Base-by-base conservation (phyloP, 2,888 invertebrate genomes). In the Lasius fuliginosus region DNA sequence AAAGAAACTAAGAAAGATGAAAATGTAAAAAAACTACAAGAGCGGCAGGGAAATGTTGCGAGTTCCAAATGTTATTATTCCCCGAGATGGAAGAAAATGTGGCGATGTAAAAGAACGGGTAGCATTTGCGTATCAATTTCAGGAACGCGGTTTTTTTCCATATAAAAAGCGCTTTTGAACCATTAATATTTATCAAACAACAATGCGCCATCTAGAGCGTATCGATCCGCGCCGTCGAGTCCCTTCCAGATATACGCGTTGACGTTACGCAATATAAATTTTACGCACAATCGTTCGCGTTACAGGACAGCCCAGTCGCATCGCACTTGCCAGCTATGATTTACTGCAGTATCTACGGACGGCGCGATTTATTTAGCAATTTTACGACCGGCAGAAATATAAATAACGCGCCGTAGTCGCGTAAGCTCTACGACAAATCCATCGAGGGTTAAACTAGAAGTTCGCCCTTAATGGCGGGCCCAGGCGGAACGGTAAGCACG, bases 401-500 rank as follows among this genome's bases (percentile, higher is more conserved):
- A 68, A 77, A 77, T 77, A 77, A 68, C 42, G 42, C 68, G 12
- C 15, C 30, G n/a, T n/a, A 68, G 42, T 58, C 40, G 6, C 30
- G 56, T 68, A 77, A 77, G 15, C 58, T 15, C 30, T 42, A 68
- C 82, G 86, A 88, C 88, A 88, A 86, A 86, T 88, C 88, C 86
- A 88, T 86, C 76, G 67, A 65, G 74, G 77, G 69, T 81, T 81
- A 84, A 86, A 82, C 82, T 58, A 53, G 65, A 75, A 85, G 81
- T 82, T 79, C 76, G 62, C 56, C 68, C 76, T 87, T 88, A 79
- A 84, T 79, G 85, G 76, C 64, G 64, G 75, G 65, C 42, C 65
- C 86, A 18, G n/a, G 65, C 36, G 33, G 75, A 83, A 62, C 74
- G 86, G 84, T 83, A 86, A 73, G 85, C 87, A 88, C 89, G 89